Evolutionary conservation across 2,797 vertebrate genomes (phyloP).

Genomic region (Arnoldichthys spilopterus): DNA sequence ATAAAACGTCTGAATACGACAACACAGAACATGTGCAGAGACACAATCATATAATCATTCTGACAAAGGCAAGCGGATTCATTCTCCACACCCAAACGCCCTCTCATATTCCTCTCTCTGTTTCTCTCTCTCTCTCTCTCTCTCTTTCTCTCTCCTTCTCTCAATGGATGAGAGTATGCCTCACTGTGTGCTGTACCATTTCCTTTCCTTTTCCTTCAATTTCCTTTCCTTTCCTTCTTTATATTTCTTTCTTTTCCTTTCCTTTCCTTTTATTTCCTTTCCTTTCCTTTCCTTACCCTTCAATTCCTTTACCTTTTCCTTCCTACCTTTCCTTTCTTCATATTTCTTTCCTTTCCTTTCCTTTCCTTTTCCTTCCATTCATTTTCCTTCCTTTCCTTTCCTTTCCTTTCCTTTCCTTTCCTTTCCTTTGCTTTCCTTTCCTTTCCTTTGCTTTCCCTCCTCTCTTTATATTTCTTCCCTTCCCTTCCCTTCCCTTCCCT

Average conservation of each 20-base stretch:
- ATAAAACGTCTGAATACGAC: conserved; percentile 10
- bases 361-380: not conserved
- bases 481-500: conserved; percentile 5
- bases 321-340: not conserved
- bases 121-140: not conserved
- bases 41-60: conserved; percentile 33
- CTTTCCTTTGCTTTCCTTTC: conserved; percentile 65
- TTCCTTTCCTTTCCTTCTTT: not conserved
- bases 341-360: not conserved
- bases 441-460: conserved; percentile 63
- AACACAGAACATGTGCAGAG: conserved; percentile 27
- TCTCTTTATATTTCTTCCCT: conserved; percentile 62
- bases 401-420: not conserved
- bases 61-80: conserved; percentile 7
- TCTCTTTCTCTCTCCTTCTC: not conserved
- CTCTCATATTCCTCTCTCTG: not conserved
- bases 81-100: conserved; percentile 23
- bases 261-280: not conserved
- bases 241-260: not conserved
- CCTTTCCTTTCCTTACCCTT: not conserved
- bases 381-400: not conserved
- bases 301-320: not conserved
- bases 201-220: not conserved
- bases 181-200: conserved; percentile 4
- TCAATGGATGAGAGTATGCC: conserved; percentile 6